Base-by-base conservation (phyloP, 2,797 vertebrate genomes). In the Manis pentadactyla region DNA sequence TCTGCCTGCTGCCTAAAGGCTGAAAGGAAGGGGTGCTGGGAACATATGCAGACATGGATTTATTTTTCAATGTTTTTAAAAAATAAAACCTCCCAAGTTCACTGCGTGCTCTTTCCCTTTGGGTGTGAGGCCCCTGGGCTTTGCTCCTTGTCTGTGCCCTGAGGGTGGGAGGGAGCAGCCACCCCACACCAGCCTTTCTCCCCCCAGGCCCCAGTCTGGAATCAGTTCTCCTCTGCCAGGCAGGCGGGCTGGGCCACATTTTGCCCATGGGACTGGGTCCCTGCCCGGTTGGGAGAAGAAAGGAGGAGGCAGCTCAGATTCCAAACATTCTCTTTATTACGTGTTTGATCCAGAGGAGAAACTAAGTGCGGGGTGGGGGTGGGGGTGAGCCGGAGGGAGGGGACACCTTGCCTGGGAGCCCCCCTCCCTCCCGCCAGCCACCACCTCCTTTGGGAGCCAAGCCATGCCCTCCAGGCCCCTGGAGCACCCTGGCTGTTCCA, bases 51-150 rank as follows among this genome's bases (percentile, higher is more conserved):
- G 96, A 97, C 97, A 29, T 94, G 96, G 97, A 95, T 98, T 96
- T 98, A 98, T 98, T 98, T 98, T 98, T 98, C 94, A 97, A 97
- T 51, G 39, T 97, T 98, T 98, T 97, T 97, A 4, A 97, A 95
- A 93, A 97, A 97, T 87, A 95, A 96, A 97, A 93, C 27, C 89
- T 96, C 71, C 34, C 57, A 82, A 64, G 39, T 73, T 27, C 29
- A 53, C 23, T 27, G 57, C 95, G 87, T 46, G 46, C 46, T 71
- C 93, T 73, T 53, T 84, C 90, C 94, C 77, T 78, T 4, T 39
- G 69, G 79, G 92, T 87, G 75, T 64, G n/a, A 93, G 63, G 64
- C 46, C 39, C 49, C 55, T 64, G 57, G 85, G 66, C 59, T 46
- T 57, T 29, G 77, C 85, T 88, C 75, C 66, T 27, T 19, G 42